Evolutionary conservation across 2,888 invertebrate genomes (phyloP).

Genomic region (Trilocha varians): DNA sequence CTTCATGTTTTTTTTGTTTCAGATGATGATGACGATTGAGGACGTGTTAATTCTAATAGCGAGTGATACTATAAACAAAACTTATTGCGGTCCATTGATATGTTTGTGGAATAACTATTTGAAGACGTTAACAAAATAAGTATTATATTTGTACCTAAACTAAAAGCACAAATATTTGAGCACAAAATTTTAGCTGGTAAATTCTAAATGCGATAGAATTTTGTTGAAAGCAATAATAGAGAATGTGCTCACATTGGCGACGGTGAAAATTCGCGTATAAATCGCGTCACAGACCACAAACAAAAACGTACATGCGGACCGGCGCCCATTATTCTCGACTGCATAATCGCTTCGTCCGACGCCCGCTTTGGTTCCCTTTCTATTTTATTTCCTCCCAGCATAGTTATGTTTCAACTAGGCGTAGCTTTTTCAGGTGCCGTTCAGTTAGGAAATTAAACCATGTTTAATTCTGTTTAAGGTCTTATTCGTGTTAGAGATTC

Average conservation of each 20-base stretch:
- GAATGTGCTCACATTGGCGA: conserved; percentile 69
- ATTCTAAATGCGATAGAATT: conserved; percentile 54
- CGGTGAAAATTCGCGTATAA: conserved; percentile 70
- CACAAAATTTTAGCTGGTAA: conserved; percentile 5
- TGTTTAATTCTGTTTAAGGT: conserved; percentile 70
- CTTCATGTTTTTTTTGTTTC: too few relatives aligned
- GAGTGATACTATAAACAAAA: too few relatives aligned
- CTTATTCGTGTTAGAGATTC: conserved; percentile 59
- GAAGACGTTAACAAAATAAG: too few relatives aligned
- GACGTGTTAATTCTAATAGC: too few relatives aligned
- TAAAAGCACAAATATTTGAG: not conserved
- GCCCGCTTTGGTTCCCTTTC: conserved; percentile 70
- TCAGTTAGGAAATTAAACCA: conserved; percentile 66
- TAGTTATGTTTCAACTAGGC: conserved; percentile 66
- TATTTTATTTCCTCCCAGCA: conserved; percentile 70
- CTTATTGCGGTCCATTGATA: too few relatives aligned
- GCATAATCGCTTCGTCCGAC: conserved; percentile 73
- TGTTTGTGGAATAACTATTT: too few relatives aligned
- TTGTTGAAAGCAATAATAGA: conserved; percentile 69
- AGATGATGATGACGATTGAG: too few relatives aligned
- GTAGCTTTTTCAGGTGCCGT: conserved; percentile 52
- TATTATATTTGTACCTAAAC: not conserved
- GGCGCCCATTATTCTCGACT: conserved; percentile 72
- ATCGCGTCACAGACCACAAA: conserved; percentile 74
- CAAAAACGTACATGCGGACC: conserved; percentile 73